These are phyloP conservation scores for Asobara japonica DNA, from an alignment of 1,140 invertebrate species.

Conservation along the genomic window DNA sequence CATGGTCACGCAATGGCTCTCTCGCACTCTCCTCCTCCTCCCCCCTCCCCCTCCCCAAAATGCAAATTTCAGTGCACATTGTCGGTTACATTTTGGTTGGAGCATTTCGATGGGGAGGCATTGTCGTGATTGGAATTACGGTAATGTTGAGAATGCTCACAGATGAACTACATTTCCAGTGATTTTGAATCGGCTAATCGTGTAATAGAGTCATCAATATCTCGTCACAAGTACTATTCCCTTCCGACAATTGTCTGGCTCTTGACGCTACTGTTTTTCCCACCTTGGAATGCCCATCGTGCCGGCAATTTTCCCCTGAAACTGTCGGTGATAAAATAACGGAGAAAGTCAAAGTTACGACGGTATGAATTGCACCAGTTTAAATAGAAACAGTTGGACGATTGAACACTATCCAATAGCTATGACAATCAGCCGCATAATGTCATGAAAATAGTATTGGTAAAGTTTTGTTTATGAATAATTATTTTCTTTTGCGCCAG, in stretches of 20 bases:
- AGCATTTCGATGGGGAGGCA: no score
- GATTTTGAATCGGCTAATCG: neutral
- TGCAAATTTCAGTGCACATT: neutral
- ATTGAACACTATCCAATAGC: neutral
- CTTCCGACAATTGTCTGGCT: neutral
- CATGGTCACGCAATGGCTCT: conserved; percentile 58
- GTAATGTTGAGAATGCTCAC: neutral
- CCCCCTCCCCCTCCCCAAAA: no score
- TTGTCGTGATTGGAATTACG: neutral
- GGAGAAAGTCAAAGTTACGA: conserved; percentile 3
- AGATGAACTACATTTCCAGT: neutral
- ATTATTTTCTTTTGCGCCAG: neutral
- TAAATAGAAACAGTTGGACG: neutral
- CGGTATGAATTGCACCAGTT: neutral
- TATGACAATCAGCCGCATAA: neutral
- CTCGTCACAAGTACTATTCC: neutral
- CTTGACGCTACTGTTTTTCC: neutral
- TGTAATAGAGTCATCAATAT: neutral
- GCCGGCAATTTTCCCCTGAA: neutral
- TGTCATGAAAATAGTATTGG: neutral
- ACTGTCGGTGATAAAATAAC: conserved; percentile 15
- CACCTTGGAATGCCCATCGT: neutral
- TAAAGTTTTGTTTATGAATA: neutral
- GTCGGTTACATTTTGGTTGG: no score
- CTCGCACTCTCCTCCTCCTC: no score